phyloP scores from a whole-genome alignment of 2,888 invertebrate genomes.

The Operophtera brumata region DNA sequence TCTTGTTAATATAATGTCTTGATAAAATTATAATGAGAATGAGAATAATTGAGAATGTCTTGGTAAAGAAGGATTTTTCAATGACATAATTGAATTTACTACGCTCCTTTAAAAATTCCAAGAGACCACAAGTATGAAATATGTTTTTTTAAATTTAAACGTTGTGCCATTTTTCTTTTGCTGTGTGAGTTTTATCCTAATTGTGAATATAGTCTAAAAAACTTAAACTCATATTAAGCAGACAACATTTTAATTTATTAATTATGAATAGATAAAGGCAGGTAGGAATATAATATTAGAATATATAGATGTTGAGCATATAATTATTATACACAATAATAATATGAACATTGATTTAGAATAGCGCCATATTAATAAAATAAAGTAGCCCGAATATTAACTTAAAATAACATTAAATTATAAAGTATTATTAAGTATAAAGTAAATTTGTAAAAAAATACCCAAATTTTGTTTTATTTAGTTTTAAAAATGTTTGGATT shows the following conservation, averaged over 20 bases:
- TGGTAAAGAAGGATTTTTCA: too few species aligned
- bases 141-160: neutral
- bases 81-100: too few species aligned
- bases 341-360: neutral
- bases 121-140: neutral
- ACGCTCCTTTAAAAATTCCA: too few species aligned
- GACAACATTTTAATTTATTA: neutral
- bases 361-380: neutral
- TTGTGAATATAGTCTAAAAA: neutral
- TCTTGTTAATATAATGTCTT: constrained; percentile 7
- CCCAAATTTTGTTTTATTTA: neutral
- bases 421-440: too few species aligned
- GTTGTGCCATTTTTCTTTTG: neutral
- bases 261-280: neutral
- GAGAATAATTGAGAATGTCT: too few species aligned
- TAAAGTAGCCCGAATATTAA: neutral
- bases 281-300: neutral
- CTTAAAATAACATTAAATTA: too few species aligned
- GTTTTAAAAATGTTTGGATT: neutral
- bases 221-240: neutral
- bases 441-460: neutral
- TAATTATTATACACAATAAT: neutral
- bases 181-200: neutral
- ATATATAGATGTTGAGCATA: neutral
- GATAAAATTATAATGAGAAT: neutral